phyloP scores from a whole-genome alignment of 2,797 vertebrate species.

The Borostomias antarcticus region DNA sequence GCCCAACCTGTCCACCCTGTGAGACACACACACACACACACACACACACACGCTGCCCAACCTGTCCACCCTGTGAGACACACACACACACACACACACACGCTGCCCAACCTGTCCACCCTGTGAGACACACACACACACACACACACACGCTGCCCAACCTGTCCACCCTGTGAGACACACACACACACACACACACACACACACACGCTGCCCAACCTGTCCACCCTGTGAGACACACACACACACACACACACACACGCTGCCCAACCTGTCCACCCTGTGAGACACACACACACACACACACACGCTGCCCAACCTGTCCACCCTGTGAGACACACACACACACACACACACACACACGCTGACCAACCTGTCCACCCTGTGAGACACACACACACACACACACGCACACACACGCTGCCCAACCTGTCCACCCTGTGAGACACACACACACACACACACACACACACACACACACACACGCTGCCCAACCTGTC shows the following conservation, averaged over 20 bases:
- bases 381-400: neutral
- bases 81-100: neutral
- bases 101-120: no score
- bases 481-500: neutral
- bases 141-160: neutral
- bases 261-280: no score
- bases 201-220: neutral
- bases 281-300: neutral
- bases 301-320: no score
- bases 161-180: neutral
- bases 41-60: neutral
- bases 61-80: no score
- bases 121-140: neutral
- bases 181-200: neutral
- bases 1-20: neutral
- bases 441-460: neutral
- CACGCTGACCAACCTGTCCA: no score
- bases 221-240: no score
- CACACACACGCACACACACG: constrained; percentile 1
- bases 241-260: constrained; percentile 10
- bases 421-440: no score
- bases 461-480: neutral
- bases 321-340: neutral
- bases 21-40: neutral
- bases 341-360: no score